Base-by-base conservation (phyloP, 2,113 vertebrate species). In the Pionites leucogaster region DNA sequence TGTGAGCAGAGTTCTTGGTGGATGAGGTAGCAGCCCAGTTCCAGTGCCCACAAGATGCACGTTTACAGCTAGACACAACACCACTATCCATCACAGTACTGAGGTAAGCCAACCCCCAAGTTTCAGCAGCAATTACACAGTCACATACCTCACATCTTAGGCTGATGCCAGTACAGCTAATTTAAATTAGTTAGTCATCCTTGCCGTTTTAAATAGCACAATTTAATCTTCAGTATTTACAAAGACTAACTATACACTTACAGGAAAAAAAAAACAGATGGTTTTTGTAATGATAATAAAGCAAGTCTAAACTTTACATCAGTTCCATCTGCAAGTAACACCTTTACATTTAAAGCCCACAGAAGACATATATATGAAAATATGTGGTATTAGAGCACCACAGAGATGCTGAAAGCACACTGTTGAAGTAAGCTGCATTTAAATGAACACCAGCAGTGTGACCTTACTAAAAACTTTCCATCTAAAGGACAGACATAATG, bases 61-160 rank as follows among this genome's bases (percentile, higher is more conserved):
- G 0, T 49, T 13, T 19, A 13, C 33, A n/a, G 67, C 16, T 11
- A 1, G 41, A 29, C 47, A 1, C 39, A 5, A 7, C 64, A 49
- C 17, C 9, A 3, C 33, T 10, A 7, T n/a, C 11, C 46, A 19
- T 33, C 27, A 9, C 78, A 13, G 25, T 3, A 1, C 28, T 6
- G 15, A 65, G 11, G 10, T 5, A 53, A 53, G 75, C 50, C 35
- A 46, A 1, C 27, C 57, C 33, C 65, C 37, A 25, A 3, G 25
- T 9, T 33, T 15, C 80, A 47, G 75, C 53, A 59, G 60, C 55
- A 53, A 20, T 19, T 42, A 41, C 39, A 67, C 24, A n/a, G 47
- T 44, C 53, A 35, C 33, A 15, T 12, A 50, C 27, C 42, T 57
- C 47, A 6, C 17, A 16, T 35, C 53, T 46, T 19, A 35, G 47